Evolutionary conservation across 1,140 invertebrate genomes (phyloP).

Genomic region (Panulirus ornatus): DNA sequence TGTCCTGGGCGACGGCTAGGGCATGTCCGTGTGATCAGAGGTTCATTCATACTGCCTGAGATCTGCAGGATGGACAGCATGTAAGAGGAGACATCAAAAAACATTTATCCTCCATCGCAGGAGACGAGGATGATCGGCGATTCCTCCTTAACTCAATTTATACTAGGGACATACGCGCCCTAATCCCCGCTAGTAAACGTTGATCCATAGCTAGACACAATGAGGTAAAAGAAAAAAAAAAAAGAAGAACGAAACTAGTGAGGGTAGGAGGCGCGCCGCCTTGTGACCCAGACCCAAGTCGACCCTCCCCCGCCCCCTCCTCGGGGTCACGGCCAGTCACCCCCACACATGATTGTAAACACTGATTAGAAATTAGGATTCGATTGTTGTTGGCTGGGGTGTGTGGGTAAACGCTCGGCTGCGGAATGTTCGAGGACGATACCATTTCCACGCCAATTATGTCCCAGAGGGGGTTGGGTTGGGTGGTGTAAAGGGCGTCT

Average conservation of each 20-base stretch:
- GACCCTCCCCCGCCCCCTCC: constrained; percentile 1
- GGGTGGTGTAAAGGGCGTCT: no score
- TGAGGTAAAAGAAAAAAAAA: no score
- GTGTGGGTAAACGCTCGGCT: constrained; percentile 15
- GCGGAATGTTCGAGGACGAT: neutral
- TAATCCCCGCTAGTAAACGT: neutral
- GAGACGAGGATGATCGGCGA: neutral
- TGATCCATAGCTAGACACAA: neutral
- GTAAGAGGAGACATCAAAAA: constrained; percentile 7
- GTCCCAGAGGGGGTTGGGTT: no score
- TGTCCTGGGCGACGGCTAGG: neutral
- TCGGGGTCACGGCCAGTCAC: neutral
- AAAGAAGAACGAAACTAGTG: neutral
- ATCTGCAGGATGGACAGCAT: neutral
- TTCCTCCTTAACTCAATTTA: neutral
- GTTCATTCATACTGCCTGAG: neutral
- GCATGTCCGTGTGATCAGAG: neutral
- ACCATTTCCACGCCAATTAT: no score
- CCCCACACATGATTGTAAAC: constrained; percentile 33
- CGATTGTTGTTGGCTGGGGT: constrained; percentile 22
- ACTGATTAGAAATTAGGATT: constrained; percentile 58
- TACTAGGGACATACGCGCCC: neutral
- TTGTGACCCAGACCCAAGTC: neutral
- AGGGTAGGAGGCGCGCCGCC: neutral
- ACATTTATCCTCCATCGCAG: no score